phyloP scores from a whole-genome alignment of 1,140 invertebrate genomes.

The Myzus persicae region DNA sequence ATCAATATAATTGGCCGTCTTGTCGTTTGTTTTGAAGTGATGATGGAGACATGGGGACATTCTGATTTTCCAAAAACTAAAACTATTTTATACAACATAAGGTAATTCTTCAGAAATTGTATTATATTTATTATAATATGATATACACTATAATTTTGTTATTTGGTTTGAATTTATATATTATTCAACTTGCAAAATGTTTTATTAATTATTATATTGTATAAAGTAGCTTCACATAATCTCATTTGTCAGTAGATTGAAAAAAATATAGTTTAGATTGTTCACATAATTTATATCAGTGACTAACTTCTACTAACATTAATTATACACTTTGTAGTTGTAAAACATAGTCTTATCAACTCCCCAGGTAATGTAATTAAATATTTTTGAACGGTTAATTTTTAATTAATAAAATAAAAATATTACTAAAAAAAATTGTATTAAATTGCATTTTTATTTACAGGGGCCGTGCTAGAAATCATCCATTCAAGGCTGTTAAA shows the following conservation, averaged over 20 bases:
- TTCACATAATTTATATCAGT: neutral
- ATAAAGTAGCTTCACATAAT: neutral
- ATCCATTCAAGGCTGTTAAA: slow-evolving; percentile 46
- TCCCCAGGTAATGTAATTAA: neutral
- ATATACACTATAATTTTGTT: neutral
- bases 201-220: too few relatives aligned
- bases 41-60: slow-evolving; percentile 56
- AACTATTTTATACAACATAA: slow-evolving; percentile 50
- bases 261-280: too few relatives aligned
- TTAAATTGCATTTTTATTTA: neutral
- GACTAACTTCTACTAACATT: neutral
- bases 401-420: neutral
- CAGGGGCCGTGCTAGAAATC: slow-evolving; percentile 42
- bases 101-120: slow-evolving; percentile 1
- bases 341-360: neutral
- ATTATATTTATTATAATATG: neutral
- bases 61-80: slow-evolving; percentile 53
- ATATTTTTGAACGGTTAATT: neutral
- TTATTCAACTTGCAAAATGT: too few relatives aligned
- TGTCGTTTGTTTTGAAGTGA: slow-evolving; percentile 47
- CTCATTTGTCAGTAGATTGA: too few relatives aligned
- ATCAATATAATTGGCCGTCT: slow-evolving; percentile 48
- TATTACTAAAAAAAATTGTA: neutral
- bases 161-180: neutral
- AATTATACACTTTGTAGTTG: neutral